phyloP scores from a whole-genome alignment of 1,140 invertebrate species.

The Dinoponera quadriceps region DNA sequence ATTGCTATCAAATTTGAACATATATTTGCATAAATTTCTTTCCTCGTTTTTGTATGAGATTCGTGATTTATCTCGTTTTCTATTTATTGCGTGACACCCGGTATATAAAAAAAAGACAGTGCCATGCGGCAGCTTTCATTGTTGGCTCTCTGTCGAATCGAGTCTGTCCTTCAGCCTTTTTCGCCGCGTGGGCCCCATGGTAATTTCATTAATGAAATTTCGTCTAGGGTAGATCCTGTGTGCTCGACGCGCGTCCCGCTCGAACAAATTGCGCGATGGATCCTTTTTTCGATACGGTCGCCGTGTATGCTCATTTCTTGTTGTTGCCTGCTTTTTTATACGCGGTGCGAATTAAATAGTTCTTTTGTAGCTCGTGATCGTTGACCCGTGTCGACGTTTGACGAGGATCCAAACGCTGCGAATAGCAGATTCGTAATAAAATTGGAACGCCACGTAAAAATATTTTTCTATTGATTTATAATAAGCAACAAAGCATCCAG shows the following conservation, averaged over 20 bases:
- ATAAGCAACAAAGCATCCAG: no score
- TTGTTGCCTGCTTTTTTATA: slow-evolving; percentile 5
- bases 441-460: no score
- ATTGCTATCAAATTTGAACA: no score
- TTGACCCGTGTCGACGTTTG: background rate
- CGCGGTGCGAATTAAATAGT: no score
- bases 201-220: slow-evolving; percentile 79
- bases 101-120: slow-evolving; percentile 1
- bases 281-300: background rate
- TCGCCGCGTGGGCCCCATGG: slow-evolving; percentile 12
- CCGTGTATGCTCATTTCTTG: background rate
- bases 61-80: background rate
- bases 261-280: background rate
- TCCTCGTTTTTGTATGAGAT: no score
- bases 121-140: background rate
- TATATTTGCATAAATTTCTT: no score
- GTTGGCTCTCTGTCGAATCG: slow-evolving; percentile 55
- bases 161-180: slow-evolving; percentile 47
- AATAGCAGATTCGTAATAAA: background rate
- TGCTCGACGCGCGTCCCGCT: background rate
- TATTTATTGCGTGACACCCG: slow-evolving; percentile 4
- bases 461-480: no score
- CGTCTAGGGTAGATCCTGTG: slow-evolving; percentile 27
- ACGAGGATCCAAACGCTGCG: background rate
- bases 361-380: background rate